phyloP scores from a whole-genome alignment of 1,140 invertebrate species.

The Conopomorpha cramerella region DNA sequence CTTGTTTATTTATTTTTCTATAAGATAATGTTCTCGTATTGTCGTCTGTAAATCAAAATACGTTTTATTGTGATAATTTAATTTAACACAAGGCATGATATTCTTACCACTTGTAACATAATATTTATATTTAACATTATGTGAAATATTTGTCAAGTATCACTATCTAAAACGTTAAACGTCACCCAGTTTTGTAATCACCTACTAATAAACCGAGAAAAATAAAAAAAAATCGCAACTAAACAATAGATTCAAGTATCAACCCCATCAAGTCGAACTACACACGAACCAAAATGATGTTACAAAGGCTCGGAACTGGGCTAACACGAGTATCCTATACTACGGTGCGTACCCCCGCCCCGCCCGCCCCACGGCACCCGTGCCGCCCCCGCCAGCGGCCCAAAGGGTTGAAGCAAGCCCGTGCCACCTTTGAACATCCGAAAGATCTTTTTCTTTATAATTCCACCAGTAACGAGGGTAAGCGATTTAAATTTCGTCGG shows the following conservation, averaged over 20 bases:
- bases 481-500: slow-evolving; percentile 56
- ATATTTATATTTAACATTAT: too few relatives aligned
- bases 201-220: too few relatives aligned
- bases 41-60: too few relatives aligned
- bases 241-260: slow-evolving; percentile 14
- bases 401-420: slow-evolving; percentile 48
- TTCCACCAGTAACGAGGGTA: slow-evolving; percentile 25
- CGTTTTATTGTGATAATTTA: too few relatives aligned
- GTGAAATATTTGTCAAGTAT: too few relatives aligned
- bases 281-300: slow-evolving; percentile 51
- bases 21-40: too few relatives aligned
- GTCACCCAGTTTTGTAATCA: too few relatives aligned
- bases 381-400: slow-evolving; percentile 4
- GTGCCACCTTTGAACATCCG: slow-evolving; percentile 53
- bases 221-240: slow-evolving; percentile 4
- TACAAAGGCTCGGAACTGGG: slow-evolving; percentile 57
- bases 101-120: too few relatives aligned
- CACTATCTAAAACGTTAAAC: too few relatives aligned
- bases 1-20: too few relatives aligned
- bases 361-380: slow-evolving; percentile 6
- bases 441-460: slow-evolving; percentile 51
- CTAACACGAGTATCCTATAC: slow-evolving; percentile 61
- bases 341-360: slow-evolving; percentile 38
- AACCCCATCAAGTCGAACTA: slow-evolving; percentile 13
- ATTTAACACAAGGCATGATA: too few relatives aligned